Evolutionary conservation across 2,113 vertebrate species (phyloP), one percentile per base, ranked within the genome.

Genomic region (Tricholaema leucomelas): DNA sequence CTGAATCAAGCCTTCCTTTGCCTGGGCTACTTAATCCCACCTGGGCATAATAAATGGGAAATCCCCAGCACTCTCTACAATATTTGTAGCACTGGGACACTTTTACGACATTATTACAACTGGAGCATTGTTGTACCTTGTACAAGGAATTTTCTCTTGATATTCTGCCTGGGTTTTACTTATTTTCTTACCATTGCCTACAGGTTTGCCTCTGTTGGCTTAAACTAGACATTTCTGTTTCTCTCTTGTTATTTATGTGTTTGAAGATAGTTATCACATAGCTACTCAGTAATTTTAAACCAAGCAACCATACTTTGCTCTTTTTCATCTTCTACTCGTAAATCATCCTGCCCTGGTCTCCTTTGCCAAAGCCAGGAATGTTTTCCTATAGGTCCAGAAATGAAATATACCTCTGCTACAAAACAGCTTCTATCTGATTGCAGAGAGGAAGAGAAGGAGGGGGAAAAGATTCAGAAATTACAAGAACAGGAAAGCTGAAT

Each of bases 221-320:
- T 63, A 21, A 67, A 76, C 3, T 35, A 95, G 82, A 91, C 50
- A 23, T 84, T 94, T 87, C 61, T 90, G 66, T 87, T 91, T 70
- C 86, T 89, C 67, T 65, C 59, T 61, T 83, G 36, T 44, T 77
- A 92, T 87, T 92, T 83, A 58, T 74, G 58, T 89, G 58, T 73
- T 93, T 93, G 81, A 88, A 96, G 93, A 95, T 91, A 79, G 82
- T 66, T 94, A 92, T 96, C 95, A 65, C 83, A 91, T 70, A 88
- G 42, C 42, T 69, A 91, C 31, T 67, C 85, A 94, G 60, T 78
- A 23, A 89, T 92, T 93, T 94, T 75, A 88, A 93, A 92, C 52
- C 54, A 87, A 58, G 76, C 42, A 79, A 54, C 44, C 40, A 46
- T 63, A 90, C 66, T 91, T 77, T 80, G 60, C 42, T 96, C 77